Evolutionary conservation across 2,113 vertebrate genomes (phyloP).

Genomic region (Takifugu bimaculatus): DNA sequence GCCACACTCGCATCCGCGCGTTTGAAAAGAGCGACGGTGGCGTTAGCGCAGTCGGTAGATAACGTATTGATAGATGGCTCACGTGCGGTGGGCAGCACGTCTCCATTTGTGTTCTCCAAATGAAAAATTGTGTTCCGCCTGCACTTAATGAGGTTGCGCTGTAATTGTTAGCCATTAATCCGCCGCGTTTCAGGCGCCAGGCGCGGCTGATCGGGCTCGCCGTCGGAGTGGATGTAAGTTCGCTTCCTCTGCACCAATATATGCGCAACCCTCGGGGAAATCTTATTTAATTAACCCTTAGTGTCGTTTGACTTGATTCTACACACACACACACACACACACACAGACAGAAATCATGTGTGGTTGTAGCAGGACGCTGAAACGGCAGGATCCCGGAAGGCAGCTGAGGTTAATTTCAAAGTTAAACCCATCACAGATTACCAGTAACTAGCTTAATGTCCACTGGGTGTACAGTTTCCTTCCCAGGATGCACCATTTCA

Average conservation of each 20-base stretch:
- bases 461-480: conserved; percentile 28
- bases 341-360: background rate
- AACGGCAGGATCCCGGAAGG: conserved; percentile 12
- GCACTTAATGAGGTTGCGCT: conserved; percentile 28
- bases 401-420: conserved; percentile 56
- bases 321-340: conserved; percentile 26
- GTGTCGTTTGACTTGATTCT: conserved; percentile 64
- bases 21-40: background rate
- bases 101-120: conserved; percentile 16
- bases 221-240: conserved; percentile 12
- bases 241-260: conserved; percentile 30
- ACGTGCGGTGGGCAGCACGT: background rate
- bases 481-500: background rate
- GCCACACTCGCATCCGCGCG: conserved; percentile 10
- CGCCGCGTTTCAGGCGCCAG: conserved; percentile 23
- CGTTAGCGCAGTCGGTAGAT: conserved; percentile 33
- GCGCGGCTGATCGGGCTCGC: conserved; percentile 3
- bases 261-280: conserved; percentile 59
- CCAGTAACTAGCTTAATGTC: conserved; percentile 40
- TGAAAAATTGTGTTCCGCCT: conserved; percentile 21
- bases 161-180: conserved; percentile 51
- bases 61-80: conserved; percentile 42
- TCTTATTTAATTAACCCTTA: conserved; percentile 67
- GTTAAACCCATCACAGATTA: conserved; percentile 54
- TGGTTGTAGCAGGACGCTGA: background rate